Evolutionary conservation across 1,140 invertebrate genomes (phyloP), one percentile per base, ranked within the genome.

Genomic region (Diachasmimorpha longicaudata): DNA sequence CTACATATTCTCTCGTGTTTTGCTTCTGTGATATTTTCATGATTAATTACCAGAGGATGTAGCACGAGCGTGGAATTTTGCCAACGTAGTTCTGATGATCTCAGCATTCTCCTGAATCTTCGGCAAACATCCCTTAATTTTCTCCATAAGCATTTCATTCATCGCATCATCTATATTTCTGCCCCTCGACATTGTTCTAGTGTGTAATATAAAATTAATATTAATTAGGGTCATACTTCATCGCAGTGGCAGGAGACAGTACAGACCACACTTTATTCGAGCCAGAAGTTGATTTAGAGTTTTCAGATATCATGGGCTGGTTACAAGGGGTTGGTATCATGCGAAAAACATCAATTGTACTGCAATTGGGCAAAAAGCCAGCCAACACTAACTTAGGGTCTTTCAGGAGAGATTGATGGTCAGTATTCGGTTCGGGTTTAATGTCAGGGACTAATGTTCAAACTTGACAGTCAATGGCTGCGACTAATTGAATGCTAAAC

Each of bases 51-150:
- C 91, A 79, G 91, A 89, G 37, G 90, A 90, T 3, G 90, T 90
- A 78, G 91, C 82, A 3, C 91, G 87, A 13, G 89, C 85, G 80
- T 91, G 90, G 82, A 92, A 88, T 76, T 90, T 87, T 8, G 90
- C 85, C 42, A 89, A 86, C 72, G 90, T 85, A 36, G 86, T 86
- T 23, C 90, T 86, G 72, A 91, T 87, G 16, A 88, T 85, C 74
- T 91, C 91, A 6, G 86, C 82, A 79, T 87, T 85, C 77, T 91
- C 91, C n/a, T 89, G 89, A 31, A 88, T 81, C 70, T 87, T 86
- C 14, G 84, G 81, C 55, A 84, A 82, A 75, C 79, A 83, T 14
- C 39, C 75, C 67, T 79, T 75, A 0, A 89, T 78, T 78, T 88
- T 88, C 79, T 87, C 86, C 63, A 89, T 70, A 46, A 89, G 72